A percentile compares a stretch with the other conserved stretches of the same genome.
phyloP scores from a whole-genome alignment of 1,140 invertebrate genomes.

The Protaetia brevitarsis region DNA sequence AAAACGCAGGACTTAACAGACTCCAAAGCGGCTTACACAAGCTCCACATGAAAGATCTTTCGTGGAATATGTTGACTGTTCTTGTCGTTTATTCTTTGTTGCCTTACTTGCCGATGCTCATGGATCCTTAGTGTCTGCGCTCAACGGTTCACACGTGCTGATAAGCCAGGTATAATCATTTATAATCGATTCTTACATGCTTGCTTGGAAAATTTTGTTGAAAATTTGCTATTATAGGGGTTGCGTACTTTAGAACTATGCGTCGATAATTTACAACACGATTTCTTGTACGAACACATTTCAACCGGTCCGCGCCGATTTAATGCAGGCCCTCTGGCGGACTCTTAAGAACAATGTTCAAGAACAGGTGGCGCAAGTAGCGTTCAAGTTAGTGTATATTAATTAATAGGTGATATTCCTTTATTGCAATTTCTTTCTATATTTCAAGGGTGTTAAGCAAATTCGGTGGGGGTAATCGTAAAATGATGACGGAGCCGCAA shows the following conservation, averaged over 20 bases:
- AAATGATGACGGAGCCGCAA: constrained; percentile 98
- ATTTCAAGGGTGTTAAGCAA: constrained; percentile 95
- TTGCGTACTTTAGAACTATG: constrained; percentile 93
- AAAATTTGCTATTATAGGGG: constrained; percentile 59
- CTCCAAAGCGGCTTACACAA: constrained; percentile 95
- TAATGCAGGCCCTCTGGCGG: constrained; percentile 97
- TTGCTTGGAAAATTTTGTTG: too few species aligned
- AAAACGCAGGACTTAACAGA: constrained; percentile 78
- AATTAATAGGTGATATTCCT: too few species aligned
- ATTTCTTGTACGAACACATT: constrained; percentile 99
- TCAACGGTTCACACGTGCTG: constrained; percentile 95
- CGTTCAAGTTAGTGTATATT: constrained; percentile 59
- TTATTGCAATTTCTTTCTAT: too few species aligned
- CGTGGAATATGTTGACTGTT: constrained; percentile 97
- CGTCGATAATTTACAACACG: constrained; percentile 97
- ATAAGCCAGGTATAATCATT: constrained; percentile 70
- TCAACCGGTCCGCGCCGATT: constrained; percentile 91
- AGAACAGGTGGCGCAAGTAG: constrained; percentile 82
- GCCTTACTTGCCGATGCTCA: constrained; percentile 96
- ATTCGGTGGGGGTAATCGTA: constrained; percentile 96
- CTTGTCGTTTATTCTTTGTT: constrained; percentile 94
- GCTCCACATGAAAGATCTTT: constrained; percentile 99
- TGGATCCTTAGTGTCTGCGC: constrained; percentile 97
- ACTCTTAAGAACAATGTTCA: constrained; percentile 72
- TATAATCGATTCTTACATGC: background rate